Base-by-base conservation (phyloP, 1,140 invertebrate species). In the Pteromalus puparum region DNA sequence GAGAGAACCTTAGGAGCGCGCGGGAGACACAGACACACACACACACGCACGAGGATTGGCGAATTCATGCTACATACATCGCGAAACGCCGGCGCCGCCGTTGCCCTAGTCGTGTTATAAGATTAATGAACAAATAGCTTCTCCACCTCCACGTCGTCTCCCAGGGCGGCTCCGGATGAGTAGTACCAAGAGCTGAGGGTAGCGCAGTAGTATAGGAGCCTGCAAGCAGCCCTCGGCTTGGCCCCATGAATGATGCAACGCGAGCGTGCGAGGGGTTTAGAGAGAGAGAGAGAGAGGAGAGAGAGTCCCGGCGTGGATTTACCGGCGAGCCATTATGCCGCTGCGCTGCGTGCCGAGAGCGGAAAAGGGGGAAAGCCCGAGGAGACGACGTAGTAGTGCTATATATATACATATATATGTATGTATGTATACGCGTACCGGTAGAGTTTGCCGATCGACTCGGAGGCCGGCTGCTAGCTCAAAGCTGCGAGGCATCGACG, bases 121-220 rank as follows among this genome's bases (percentile, higher is more conserved):
- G 86, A 88, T 87, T 87, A 87, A 88, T 86, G 86, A 87, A 87
- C 83, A 85, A 86, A 88, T 84, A 84, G 81, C 38, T 28, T 53
- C 73, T 28, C 68, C 24, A 12, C 87, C 21, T 70, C 68, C 68
- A 42, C 75, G 12, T 79, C 74, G 10, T 65, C 34, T 79, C 18
- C 65, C 38, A n/a, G 13, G n/a, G 5, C 42, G 74, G 74, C 42
- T 24, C 74, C 42, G n/a, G 26, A 61, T 78, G 28, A 34, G 46
- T 24, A 24, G 42, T 24, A 61, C 38, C 21, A 0, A 18, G 61
- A 68, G n/a, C n/a, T n/a, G 7, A 79, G 61, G 34, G 34, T 38
- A 34, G 34, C 18, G 48, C 48, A 24, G 46, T 12, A 76, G n/a
- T 26, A 26, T 9, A 34, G 30, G 30, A 34, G 30, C 10, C 38